A percentile compares a stretch with the other conserved stretches of the same genome.
Evolutionary conservation across 2,888 invertebrate genomes (phyloP).

Genomic region (Eupithecia insigniata): DNA sequence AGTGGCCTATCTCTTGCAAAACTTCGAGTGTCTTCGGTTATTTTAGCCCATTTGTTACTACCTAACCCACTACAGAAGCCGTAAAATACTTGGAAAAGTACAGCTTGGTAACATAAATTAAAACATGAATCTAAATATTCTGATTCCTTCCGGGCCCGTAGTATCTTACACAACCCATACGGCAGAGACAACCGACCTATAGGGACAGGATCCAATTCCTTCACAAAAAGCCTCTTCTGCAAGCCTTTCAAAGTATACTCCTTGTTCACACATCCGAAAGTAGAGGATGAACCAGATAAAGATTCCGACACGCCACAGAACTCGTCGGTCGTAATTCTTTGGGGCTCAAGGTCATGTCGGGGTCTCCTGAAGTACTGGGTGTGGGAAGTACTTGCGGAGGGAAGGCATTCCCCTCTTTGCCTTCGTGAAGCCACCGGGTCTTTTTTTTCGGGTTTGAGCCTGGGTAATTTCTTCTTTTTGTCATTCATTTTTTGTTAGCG

Average conservation of each 20-base stretch:
- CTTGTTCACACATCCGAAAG: conserved; percentile 65
- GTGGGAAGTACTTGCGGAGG: conserved; percentile 55
- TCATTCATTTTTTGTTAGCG: conserved; percentile 7
- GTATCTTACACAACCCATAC: not conserved
- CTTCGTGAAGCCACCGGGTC: conserved; percentile 40
- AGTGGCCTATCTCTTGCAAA: not conserved
- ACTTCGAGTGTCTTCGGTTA: not conserved
- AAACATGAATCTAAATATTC: no score
- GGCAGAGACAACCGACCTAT: conserved; percentile 45
- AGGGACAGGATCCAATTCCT: conserved; percentile 62
- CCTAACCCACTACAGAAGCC: not conserved
- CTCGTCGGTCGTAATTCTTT: conserved; percentile 56
- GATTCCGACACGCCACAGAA: conserved; percentile 59
- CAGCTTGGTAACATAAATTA: not conserved
- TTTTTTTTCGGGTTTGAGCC: conserved; percentile 16
- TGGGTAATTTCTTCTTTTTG: conserved; percentile 14
- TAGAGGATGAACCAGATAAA: conserved; percentile 62
- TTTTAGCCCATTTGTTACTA: not conserved
- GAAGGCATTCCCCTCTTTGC: conserved; percentile 48
- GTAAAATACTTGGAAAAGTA: not conserved
- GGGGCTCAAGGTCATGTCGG: conserved; percentile 46
- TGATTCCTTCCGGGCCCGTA: no score
- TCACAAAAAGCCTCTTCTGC: conserved; percentile 60
- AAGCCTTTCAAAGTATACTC: conserved; percentile 59
- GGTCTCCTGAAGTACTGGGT: conserved; percentile 62